A percentile compares a stretch with the other conserved stretches of the same genome.
phyloP scores from a whole-genome alignment of 2,113 vertebrate genomes.

The Paratilapia polleni region DNA sequence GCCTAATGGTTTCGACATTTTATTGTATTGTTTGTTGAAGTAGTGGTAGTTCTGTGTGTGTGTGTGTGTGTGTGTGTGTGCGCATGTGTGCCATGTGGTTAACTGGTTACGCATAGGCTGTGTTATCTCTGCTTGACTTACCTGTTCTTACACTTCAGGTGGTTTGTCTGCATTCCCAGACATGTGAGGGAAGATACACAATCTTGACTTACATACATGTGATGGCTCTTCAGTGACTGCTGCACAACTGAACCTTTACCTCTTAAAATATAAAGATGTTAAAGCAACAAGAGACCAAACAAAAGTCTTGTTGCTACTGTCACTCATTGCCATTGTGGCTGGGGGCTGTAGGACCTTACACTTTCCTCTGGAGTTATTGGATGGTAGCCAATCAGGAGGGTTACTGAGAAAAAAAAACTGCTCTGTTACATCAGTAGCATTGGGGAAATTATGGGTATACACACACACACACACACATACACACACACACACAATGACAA shows the following conservation, averaged over 20 bases:
- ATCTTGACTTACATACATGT: not conserved
- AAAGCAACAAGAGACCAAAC: constrained; percentile 6
- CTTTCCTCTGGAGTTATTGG: constrained; percentile 7
- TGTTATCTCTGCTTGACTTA: constrained; percentile 22
- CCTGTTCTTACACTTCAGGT: constrained; percentile 18
- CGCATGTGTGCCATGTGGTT: constrained; percentile 27
- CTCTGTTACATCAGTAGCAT: constrained; percentile 25
- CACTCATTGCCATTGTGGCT: not conserved
- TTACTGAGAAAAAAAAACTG: not conserved
- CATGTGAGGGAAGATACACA: not conserved
- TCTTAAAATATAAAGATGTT: not conserved
- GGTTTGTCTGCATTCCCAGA: constrained; percentile 61
- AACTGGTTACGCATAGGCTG: constrained; percentile 40
- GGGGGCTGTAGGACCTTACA: not conserved
- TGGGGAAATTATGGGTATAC: constrained; percentile 7
- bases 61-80: too few relatives aligned
- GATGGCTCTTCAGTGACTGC: not conserved
- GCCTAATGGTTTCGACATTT: not conserved
- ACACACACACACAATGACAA: too few relatives aligned
- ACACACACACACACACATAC: not conserved
- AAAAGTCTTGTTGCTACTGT: not conserved
- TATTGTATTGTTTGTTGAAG: constrained; percentile 12
- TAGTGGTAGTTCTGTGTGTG: constrained; percentile 2
- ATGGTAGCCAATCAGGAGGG: not conserved
- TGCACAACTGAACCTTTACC: not conserved